Base-by-base conservation (phyloP, 2,113 vertebrate species). In the Pedetes capensis region DNA sequence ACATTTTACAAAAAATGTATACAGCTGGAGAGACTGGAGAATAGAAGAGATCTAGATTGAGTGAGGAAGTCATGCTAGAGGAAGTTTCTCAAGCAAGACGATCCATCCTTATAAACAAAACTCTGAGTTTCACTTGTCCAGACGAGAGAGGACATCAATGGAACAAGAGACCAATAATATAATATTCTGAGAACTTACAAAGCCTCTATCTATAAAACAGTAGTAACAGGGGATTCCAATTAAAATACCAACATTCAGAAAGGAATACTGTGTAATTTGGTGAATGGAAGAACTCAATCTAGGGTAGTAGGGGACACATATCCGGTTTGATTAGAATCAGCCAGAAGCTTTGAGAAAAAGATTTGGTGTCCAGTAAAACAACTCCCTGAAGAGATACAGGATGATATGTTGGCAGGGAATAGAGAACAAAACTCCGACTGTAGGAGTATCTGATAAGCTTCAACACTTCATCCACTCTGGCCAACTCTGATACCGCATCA, bases 271-370 rank as follows among this genome's bases (percentile, higher is more conserved):
- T 37, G 12, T 64, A 32, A 92, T 59, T 6, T 75, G 51, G 32
- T 34, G 37, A 96, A 95, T n/a, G 59, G 61, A 82, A 57, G 68
- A 94, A 88, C 44, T 87, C 47, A 92, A 92, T 29, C 71, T 95
- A 53, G n/a, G 2, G 14, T 9, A 75, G 32, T 2, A 85, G 8
- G 55, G 14, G 2, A 37, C 25, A 12, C 11, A 84, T 6, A 37
- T 9, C 59, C 69, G 59, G 25, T 79, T 82, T 94, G 57, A 95
- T 61, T 71, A 90, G 37, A 82, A 86, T 68, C 61, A 93, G 34
- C 68, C 85, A 91, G 91, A 93, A 93, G 80, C 63, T 89, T 51
- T 86, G 57, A 94, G 72, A 82, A 94, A 95, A 94, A 51, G 63
- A 49, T 63, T 95, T 13, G 34, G 17, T 55, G 20, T 37, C 76